A percentile compares a stretch with the other conserved stretches of the same genome.
Conservation (phyloP, 2,888 invertebrate species). For the Drosophila flavopinicola region DNA sequence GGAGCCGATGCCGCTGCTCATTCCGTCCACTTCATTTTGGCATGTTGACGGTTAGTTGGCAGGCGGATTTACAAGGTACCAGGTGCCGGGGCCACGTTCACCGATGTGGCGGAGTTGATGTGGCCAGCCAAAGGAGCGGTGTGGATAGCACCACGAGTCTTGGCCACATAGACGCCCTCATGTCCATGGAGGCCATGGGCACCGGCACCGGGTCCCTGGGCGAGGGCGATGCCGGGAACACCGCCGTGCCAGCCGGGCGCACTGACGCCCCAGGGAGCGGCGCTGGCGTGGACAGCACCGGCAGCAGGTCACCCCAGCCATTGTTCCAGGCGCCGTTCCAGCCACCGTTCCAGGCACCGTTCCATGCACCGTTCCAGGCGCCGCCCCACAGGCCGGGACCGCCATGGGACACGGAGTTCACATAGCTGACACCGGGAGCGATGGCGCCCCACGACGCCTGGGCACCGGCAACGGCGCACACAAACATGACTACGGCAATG, state of each 20-base stretch:
- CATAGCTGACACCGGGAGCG: slow-evolving; percentile 79
- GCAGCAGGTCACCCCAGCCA: slow-evolving; percentile 74
- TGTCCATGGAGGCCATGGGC: slow-evolving; percentile 83
- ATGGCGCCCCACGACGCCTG: slow-evolving; percentile 81
- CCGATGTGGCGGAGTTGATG: slow-evolving; percentile 82
- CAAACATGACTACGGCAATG: slow-evolving; percentile 83
- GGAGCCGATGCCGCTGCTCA: slow-evolving; percentile 2
- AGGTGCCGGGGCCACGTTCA: slow-evolving; percentile 83
- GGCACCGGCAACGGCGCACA: slow-evolving; percentile 81
- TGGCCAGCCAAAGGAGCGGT: slow-evolving; percentile 83
- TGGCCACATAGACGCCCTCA: slow-evolving; percentile 83
- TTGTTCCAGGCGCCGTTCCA: slow-evolving; percentile 59
- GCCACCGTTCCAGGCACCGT: slow-evolving; percentile 64
- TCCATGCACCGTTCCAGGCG: slow-evolving; percentile 67
- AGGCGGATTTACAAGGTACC: slow-evolving; percentile 73
- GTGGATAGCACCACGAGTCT: slow-evolving; percentile 84
- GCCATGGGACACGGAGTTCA: slow-evolving; percentile 74
- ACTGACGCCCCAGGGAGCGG: slow-evolving; percentile 65
- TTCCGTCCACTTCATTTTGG: slow-evolving; percentile 52
- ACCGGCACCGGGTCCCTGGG: slow-evolving; percentile 73
- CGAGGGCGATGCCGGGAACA: slow-evolving; percentile 83
- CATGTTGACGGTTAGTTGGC: slow-evolving; percentile 40
- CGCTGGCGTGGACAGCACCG: slow-evolving; percentile 68
- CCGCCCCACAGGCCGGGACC: slow-evolving; percentile 68
- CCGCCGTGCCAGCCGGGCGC: slow-evolving; percentile 82